These are phyloP conservation scores for Limnephilus rhombicus DNA, from an alignment of 2,888 invertebrate species.

Conservation along the genomic window DNA sequence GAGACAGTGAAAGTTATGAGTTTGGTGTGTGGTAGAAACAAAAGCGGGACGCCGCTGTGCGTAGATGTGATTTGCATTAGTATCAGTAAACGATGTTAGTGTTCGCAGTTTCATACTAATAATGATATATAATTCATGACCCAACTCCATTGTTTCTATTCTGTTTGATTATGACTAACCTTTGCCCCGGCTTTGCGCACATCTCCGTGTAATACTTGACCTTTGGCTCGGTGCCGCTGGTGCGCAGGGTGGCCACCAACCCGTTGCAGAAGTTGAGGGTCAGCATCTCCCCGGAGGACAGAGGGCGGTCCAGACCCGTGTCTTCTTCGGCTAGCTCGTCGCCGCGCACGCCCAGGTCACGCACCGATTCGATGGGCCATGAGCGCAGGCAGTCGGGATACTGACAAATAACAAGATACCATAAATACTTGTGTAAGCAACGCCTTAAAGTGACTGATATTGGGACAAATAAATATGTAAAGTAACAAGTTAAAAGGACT, in stretches of 20 bases:
- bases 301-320: constrained; percentile 74
- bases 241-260: constrained; percentile 91
- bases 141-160: no score
- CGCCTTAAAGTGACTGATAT: background rate
- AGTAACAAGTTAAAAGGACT: no score
- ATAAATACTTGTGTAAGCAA: background rate
- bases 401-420: constrained; percentile 72
- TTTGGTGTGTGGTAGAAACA: no score
- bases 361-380: constrained; percentile 82
- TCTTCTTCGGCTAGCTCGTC: constrained; percentile 70
- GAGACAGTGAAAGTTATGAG: no score
- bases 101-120: no score
- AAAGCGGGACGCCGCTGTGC: no score
- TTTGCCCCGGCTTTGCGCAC: constrained; percentile 81
- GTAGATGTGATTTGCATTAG: no score
- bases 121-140: no score
- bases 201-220: constrained; percentile 98
- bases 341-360: constrained; percentile 89
- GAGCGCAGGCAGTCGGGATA: constrained; percentile 83
- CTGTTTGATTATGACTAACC: constrained; percentile 70
- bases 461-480: background rate
- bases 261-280: constrained; percentile 95
- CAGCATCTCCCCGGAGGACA: constrained; percentile 90
- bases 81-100: no score
- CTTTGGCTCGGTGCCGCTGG: constrained; percentile 99